Evolutionary conservation across 2,113 vertebrate species (phyloP).

Genomic region (Bufo gargarizans): DNA sequence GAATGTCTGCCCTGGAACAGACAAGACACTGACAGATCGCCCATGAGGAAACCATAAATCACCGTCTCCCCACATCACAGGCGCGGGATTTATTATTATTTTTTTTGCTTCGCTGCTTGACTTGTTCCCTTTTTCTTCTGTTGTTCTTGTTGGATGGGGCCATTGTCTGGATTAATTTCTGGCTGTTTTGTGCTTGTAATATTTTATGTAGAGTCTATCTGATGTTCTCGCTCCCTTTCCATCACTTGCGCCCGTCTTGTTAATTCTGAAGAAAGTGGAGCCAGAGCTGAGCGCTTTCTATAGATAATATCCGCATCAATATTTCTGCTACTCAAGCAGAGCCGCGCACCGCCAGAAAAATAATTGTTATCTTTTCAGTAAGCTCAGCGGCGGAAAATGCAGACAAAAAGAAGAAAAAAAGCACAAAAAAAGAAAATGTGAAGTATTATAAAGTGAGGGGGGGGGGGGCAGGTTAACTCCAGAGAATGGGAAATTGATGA

Average conservation of each 20-base stretch:
- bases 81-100: conserved; percentile 25
- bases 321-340: conserved; percentile 35
- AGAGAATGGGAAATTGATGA: not conserved
- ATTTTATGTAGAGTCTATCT: conserved; percentile 60
- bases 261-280: conserved; percentile 33
- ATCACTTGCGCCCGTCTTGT: conserved; percentile 22
- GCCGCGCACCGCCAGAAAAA: not conserved
- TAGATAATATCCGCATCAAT: conserved; percentile 51
- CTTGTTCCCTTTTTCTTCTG: not conserved
- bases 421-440: no score
- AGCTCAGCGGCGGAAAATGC: not conserved
- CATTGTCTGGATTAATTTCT: not conserved
- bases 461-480: not conserved
- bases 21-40: conserved; percentile 60
- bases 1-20: conserved; percentile 48
- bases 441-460: not conserved
- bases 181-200: not conserved
- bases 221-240: conserved; percentile 13
- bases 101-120: conserved; percentile 16
- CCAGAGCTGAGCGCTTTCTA: not conserved
- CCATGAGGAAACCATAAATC: conserved; percentile 49
- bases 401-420: conserved; percentile 36
- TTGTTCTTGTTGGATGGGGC: conserved; percentile 22
- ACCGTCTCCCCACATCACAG: conserved; percentile 42
- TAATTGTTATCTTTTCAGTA: conserved; percentile 36